A percentile compares a stretch with the other conserved stretches of the same genome.
phyloP scores from a whole-genome alignment of 2,888 invertebrate genomes.

The Imbricaverruca yamaguchii region DNA sequence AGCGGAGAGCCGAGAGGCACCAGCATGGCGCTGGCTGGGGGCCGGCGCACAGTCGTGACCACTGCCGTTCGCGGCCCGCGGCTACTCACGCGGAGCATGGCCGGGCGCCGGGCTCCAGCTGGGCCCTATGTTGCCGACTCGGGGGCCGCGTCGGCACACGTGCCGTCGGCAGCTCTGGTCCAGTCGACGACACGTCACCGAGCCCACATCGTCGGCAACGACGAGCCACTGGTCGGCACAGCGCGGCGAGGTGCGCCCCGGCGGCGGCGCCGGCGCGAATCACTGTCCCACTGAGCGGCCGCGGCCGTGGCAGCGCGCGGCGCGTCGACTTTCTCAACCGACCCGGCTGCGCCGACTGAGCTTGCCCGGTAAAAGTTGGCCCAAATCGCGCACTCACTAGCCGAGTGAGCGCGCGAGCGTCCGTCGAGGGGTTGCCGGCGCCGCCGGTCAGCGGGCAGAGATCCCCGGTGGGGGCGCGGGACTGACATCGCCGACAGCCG shows the following conservation, averaged over 20 bases:
- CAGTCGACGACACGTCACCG: neutral
- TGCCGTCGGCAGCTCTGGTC: neutral
- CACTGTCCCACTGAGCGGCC: neutral
- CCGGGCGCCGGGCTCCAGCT: neutral
- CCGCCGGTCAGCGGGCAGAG: neutral
- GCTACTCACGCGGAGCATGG: conserved; percentile 16
- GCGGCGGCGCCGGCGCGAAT: neutral
- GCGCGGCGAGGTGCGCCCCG: neutral
- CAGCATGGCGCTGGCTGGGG: too few species aligned
- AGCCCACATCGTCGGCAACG: neutral
- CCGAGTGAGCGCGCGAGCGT: too few species aligned
- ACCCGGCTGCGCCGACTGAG: neutral
- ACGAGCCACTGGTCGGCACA: neutral
- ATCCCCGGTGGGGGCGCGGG: too few species aligned
- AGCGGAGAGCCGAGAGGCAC: too few species aligned
- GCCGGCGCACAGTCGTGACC: too few species aligned
- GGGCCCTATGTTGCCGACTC: neutral
- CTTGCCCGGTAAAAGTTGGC: conserved; percentile 12
- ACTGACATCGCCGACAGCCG: too few species aligned
- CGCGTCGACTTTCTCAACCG: neutral
- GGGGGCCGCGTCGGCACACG: neutral
- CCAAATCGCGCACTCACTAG: neutral
- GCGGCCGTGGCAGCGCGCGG: neutral
- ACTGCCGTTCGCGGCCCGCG: too few species aligned
- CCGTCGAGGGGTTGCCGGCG: too few species aligned